Conservation (phyloP, 2,888 invertebrate genomes). For the Criorhina ranunculi region DNA sequence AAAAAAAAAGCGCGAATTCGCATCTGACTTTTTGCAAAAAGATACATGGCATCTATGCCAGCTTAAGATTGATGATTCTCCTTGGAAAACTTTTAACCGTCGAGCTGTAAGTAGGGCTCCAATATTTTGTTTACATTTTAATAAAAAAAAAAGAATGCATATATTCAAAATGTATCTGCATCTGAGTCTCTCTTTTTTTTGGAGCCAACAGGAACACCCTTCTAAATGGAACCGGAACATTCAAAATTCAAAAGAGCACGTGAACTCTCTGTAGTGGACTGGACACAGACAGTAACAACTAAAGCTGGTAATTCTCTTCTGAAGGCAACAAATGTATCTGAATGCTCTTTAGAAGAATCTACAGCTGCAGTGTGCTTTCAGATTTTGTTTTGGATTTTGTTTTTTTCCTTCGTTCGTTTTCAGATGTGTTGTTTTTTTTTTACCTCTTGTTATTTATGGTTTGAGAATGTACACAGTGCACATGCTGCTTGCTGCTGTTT, state of each 20-base stretch:
- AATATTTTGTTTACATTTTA: constrained; percentile 52
- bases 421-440: constrained; percentile 20
- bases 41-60: constrained; percentile 2
- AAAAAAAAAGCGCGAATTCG: constrained; percentile 64
- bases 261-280: not conserved
- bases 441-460: constrained; percentile 57
- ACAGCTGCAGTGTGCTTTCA: constrained; percentile 58
- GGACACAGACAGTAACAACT: no score
- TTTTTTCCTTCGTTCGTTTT: constrained; percentile 7
- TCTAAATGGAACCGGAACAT: constrained; percentile 36
- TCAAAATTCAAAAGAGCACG: constrained; percentile 24
- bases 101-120: constrained; percentile 28
- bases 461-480: constrained; percentile 66
- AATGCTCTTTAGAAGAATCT: constrained; percentile 37
- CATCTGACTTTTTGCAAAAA: constrained; percentile 29
- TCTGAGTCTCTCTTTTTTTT: constrained; percentile 13
- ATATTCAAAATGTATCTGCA: not conserved
- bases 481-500: constrained; percentile 67
- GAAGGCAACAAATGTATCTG: constrained; percentile 32
- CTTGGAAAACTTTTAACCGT: constrained; percentile 11
- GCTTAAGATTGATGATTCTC: constrained; percentile 29
- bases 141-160: not conserved
- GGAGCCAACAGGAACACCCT: constrained; percentile 15
- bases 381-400: constrained; percentile 46
- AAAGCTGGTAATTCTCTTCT: constrained; percentile 39